Base-by-base conservation (phyloP, 2,888 invertebrate species). In the Coelopa pilipes region DNA sequence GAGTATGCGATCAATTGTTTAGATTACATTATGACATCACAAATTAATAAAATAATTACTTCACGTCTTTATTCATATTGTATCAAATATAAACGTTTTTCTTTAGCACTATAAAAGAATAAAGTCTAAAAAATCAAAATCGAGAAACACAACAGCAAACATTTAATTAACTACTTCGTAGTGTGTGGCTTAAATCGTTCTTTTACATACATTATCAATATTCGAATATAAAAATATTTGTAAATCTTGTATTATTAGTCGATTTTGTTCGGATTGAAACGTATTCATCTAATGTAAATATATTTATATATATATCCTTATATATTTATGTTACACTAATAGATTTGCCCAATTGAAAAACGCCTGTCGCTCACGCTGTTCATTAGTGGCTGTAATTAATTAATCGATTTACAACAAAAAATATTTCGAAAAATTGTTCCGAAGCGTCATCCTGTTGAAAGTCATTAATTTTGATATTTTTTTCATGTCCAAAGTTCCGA, bases 371-470 rank as follows among this genome's bases (percentile, higher is more conserved):
- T n/a, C n/a, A n/a, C n/a, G n/a, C n/a, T n/a, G n/a, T n/a, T n/a
- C n/a, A n/a, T n/a, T n/a, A n/a, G n/a, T n/a, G n/a, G n/a, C n/a
- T n/a, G n/a, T n/a, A n/a, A n/a, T n/a, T n/a, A n/a, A n/a, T n/a
- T n/a, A n/a, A n/a, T n/a, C n/a, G n/a, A n/a, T n/a, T n/a, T n/a
- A n/a, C n/a, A 49, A 49, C 10, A 49, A 49, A 49, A 11, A 13
- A 49, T 10, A 49, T 11, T 11, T 49, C 10, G 13, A 49, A 49
- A 49, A 10, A 24, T 60, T 62, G 24, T 71, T 63, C 71, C 71
- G 71, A 71, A 63, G 71, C 71, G 71, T 55, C 71, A 71, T 71
- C 17, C 71, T 71, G 71, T 71, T 71, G 47, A 34, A 69, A 71
- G 71, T 71, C 71, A 71, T 71, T 71, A 12, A 17, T 17, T 57